Percentiles rank a stretch among this genome's conserved stretches.
Conservation (phyloP, 2,888 invertebrate genomes). For the Tiliacea aurago region DNA sequence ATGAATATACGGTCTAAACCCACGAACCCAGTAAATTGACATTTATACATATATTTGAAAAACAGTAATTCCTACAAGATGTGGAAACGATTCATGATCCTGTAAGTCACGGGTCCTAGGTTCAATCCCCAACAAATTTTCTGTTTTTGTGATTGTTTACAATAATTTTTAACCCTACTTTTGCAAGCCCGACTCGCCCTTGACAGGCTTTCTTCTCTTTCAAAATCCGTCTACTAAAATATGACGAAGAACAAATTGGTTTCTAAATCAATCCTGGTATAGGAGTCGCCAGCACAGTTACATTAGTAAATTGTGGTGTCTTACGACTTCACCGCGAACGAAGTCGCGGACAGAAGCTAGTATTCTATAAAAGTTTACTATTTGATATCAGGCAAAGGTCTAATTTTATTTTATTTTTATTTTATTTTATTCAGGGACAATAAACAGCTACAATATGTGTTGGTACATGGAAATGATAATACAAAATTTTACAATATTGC, state of each 20-base stretch:
- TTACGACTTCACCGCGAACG: too few relatives aligned
- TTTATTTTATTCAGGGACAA: too few relatives aligned
- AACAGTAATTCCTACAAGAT: not conserved
- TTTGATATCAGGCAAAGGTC: not conserved
- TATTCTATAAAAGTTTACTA: constrained; percentile 1
- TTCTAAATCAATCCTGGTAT: not conserved
- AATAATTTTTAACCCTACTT: too few relatives aligned
- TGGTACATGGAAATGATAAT: too few relatives aligned
- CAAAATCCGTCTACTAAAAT: not conserved
- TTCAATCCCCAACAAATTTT: too few relatives aligned
- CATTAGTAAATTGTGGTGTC: not conserved
- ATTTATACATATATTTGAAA: not conserved
- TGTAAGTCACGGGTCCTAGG: too few relatives aligned
- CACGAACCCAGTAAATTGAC: not conserved
- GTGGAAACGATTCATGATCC: not conserved
- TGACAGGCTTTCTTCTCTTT: not conserved
- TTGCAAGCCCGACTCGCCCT: too few relatives aligned
- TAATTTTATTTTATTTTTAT: too few relatives aligned
- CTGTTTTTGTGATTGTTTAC: too few relatives aligned
- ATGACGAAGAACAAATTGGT: not conserved
- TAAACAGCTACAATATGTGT: too few relatives aligned
- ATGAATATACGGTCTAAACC: not conserved
- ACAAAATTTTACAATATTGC: too few relatives aligned
- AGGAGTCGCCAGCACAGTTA: not conserved
- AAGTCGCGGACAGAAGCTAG: not conserved